Base-by-base conservation (phyloP, 2,888 invertebrate genomes). In the Melanotus villosus region DNA sequence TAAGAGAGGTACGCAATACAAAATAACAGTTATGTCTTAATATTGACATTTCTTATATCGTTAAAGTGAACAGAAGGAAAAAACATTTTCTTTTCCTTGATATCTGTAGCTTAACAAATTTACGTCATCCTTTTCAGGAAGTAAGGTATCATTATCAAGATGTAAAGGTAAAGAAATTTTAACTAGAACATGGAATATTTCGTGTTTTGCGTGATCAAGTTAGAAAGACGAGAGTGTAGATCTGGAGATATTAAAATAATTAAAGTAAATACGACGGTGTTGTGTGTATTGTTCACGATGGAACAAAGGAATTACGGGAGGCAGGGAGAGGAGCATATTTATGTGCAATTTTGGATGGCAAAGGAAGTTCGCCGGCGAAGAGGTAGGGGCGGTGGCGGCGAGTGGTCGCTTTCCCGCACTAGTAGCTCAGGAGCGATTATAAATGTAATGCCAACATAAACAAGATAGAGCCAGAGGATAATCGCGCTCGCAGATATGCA, bases 401-500 rank as follows among this genome's bases (percentile, higher is more conserved):
- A 72, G 72, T 76, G 74, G 74, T 72, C 74, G 76, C 70, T 75
- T 72, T 75, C 74, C 76, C 75, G 73, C 76, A 74, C 69, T 73
- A 66, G 70, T 74, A 66, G 70, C 70, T 70, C 70, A 70, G 63
- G 56, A 70, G 74, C 78, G 77, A 79, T 79, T 79, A 78, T 79
- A 78, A 79, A 77, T 78, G 79, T 78, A 78, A 79, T 77, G 77
- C 75, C 75, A 75, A 77, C 80, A 81, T 82, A 82, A 82, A 82
- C 82, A 83, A 82, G 83, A 82, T 81, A 80, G 81, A 81, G 79
- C 75, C 71, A 66, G 74, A 72, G 82, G 82, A 82, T 83, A 82
- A 84, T 83, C 82, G 80, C 78, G 72, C 76, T 79, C 77, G 77
- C 80, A 81, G 84, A 84, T 84, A 84, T 84, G 83, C 84, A 82